Percentiles rank a stretch among this genome's conserved stretches.
Conservation (phyloP, 2,113 vertebrate genomes). For the Oreochromis spilurus region DNA sequence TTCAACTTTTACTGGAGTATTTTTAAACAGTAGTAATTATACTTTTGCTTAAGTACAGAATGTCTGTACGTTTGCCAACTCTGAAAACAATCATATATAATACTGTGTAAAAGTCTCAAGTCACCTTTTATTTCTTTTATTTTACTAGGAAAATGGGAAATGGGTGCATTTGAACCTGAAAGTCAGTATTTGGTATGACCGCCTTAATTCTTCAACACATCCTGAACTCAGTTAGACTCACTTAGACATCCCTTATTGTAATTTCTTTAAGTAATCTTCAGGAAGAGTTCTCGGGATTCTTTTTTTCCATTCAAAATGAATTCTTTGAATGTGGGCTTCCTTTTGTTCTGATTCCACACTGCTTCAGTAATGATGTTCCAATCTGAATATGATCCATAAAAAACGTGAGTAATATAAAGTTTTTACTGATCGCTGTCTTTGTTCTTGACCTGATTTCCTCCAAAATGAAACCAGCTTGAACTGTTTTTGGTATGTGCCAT, state of each 20-base stretch:
- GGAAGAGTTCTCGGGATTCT: neutral
- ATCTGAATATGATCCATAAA: neutral
- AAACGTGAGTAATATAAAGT: neutral
- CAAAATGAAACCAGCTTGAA: accelerated
- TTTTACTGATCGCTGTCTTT: neutral
- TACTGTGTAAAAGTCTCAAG: neutral
- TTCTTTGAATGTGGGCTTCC: neutral
- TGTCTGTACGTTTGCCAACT: neutral
- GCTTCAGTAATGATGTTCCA: neutral
- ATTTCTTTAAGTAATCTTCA: neutral
- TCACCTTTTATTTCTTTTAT: neutral
- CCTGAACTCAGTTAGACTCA: neutral
- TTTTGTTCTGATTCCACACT: neutral
- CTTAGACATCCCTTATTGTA: neutral
- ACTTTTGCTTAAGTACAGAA: neutral
- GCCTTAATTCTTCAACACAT: neutral
- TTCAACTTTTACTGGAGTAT: neutral
- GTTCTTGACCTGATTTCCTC: neutral
- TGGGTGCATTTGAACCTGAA: neutral
- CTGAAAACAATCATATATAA: neutral
- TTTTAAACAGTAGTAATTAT: neutral
- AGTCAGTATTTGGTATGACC: neutral
- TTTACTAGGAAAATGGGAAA: neutral
- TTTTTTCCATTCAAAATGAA: neutral
- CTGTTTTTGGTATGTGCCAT: neutral